Evolutionary conservation across 2,797 vertebrate species (phyloP), one percentile per base, ranked within the genome.

Genomic region (Gastrophryne carolinensis): DNA sequence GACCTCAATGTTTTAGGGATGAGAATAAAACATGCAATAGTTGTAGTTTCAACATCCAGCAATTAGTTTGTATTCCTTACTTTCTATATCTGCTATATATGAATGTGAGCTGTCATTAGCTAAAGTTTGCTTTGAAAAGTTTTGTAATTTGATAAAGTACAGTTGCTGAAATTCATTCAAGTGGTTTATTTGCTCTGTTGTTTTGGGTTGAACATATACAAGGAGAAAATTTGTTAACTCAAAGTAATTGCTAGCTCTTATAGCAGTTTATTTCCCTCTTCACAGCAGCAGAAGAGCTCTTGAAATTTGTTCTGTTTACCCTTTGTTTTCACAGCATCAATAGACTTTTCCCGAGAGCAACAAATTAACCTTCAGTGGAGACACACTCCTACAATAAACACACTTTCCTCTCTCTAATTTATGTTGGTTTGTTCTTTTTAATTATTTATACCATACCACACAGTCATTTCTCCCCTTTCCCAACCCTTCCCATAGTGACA

Each of bases 401-500:
- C 15, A 63, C 62, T 75, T 72, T 52, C 0, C 12, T 1, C 15
- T 52, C 71, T 68, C 41, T 3, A 41, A 78, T 74, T 62, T 72
- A 19, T 13, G 27, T 19, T 62, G 21, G n/a, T 80, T 66, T 47
- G 32, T 72, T 73, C 52, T 62, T 29, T 56, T 65, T 80, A 79
- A 73, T 72, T 72, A 73, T 80, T 84, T 84, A 84, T 83, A 86
- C 80, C 50, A 65, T 65, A 65, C 72, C 61, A 73, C 61, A 8
- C 1, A 85, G 68, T 35, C 76, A 83, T 70, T 81, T 2, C 81
- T 72, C 82, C 69, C 81, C 81, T 81, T 64, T 80, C 84, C 72
- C 82, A 79, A 86, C 54, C 27, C 69, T 84, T 82, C 60, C 65
- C 72, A 83, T 76, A 80, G 70, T 80, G 80, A 66, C 72, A 82